A percentile compares a stretch with the other conserved stretches of the same genome.
These are phyloP conservation scores for Chitala chitala DNA, from an alignment of 2,113 vertebrate genomes.

Conservation along the genomic window DNA sequence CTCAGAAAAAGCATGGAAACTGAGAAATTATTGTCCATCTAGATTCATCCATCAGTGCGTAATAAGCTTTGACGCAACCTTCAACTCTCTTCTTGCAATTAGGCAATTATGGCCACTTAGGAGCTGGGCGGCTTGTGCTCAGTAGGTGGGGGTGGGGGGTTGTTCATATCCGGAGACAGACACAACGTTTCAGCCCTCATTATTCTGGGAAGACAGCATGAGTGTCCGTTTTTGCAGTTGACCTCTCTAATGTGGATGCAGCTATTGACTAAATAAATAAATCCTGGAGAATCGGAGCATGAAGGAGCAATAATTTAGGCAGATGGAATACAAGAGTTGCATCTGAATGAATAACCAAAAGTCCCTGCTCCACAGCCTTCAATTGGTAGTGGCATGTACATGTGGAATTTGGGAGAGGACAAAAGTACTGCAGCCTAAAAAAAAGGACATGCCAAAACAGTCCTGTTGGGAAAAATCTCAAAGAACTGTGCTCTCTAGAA, in stretches of 20 bases:
- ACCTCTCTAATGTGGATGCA: not conserved
- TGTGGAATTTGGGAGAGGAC: not conserved
- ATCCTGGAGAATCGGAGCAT: not conserved
- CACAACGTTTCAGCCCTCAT: not conserved
- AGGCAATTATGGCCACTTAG: slow-evolving; percentile 18
- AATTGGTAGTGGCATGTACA: not conserved
- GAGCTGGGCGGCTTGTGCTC: not conserved
- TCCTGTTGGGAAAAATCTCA: not conserved
- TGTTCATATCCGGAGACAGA: not conserved
- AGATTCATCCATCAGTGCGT: not conserved
- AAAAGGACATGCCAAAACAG: not conserved
- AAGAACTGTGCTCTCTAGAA: not conserved
- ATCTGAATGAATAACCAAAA: not conserved
- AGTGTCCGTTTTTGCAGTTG: not conserved
- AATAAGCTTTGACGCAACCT: slow-evolving; percentile 16
- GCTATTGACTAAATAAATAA: not conserved
- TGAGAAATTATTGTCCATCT: not conserved
- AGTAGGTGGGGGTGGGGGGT: not conserved
- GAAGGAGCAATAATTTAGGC: not conserved
- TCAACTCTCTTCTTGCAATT: slow-evolving; percentile 8
- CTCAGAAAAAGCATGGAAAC: too few relatives aligned
- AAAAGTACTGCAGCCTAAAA: too few relatives aligned
- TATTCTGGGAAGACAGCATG: not conserved
- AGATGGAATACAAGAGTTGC: not conserved
- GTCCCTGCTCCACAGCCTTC: not conserved